Evolutionary conservation across 2,797 vertebrate species (phyloP), one percentile per base, ranked within the genome.

Genomic region (Vireo griseus): DNA sequence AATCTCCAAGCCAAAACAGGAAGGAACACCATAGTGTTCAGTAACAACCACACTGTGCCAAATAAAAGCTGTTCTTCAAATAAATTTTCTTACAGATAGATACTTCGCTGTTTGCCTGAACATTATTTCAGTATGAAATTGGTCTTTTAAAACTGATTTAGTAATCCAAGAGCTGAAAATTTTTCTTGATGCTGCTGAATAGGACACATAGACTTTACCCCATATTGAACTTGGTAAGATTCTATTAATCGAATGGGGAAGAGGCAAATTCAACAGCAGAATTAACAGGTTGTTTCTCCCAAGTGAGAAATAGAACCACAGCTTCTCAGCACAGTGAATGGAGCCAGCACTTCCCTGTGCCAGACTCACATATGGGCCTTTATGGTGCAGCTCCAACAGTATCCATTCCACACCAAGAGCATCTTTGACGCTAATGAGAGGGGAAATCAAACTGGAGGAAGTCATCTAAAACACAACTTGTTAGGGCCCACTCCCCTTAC

Each of bases 1-100:
- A 35, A 76, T 33, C 54, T 63, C 67, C 89, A 86, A 65, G 79
- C 76, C 91, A 90, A 54, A 92, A 68, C 54, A 90, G 92, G 89
- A 94, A 95, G 87, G 82, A 86, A 48, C 40, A 19, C 37, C 2
- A 0, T 8, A 66, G 69, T 61, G 58, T 37, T 48, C 61, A 67
- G 47, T 17, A 69, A 75, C 29, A 31, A 15, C 35, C 58, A 28
- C 8, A 9, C 18, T 24, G 8, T 73, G 37, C 37, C 37, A 39
- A 39, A 39, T 39, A 74, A 39, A 52, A 74, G 62, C 47, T 88
- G 57, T 89, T 59, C 86, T 90, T 63, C 24, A 88, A 85, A 90
- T 5, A 35, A 3, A 48, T 72, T 71, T 50, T 66, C 50, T 78
- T 69, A 59, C 50, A 39, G 50, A 63, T 74, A 89, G 52, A 74